A percentile compares a stretch with the other conserved stretches of the same genome.
These are phyloP conservation scores for Pungitius pungitius DNA, from an alignment of 2,113 vertebrate genomes.

Conservation along the genomic window DNA sequence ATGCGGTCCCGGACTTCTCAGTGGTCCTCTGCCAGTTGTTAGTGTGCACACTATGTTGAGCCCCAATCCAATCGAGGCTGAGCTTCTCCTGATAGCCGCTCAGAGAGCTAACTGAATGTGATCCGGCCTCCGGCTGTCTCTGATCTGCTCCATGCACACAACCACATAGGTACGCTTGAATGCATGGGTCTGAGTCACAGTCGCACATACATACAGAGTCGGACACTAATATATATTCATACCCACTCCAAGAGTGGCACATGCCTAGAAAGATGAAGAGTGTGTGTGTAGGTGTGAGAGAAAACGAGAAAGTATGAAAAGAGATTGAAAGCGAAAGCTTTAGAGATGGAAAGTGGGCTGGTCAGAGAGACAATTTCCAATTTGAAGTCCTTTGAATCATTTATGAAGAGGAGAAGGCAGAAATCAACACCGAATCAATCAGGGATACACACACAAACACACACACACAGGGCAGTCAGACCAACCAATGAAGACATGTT, in stretches of 20 bases:
- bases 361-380: constrained; percentile 44
- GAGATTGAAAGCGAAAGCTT: background rate
- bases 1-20: background rate
- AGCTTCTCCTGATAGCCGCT: constrained; percentile 54
- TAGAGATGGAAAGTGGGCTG: constrained; percentile 19
- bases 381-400: constrained; percentile 57
- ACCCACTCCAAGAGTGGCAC: constrained; percentile 17
- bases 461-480: constrained; percentile 9
- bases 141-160: constrained; percentile 15
- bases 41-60: constrained; percentile 37
- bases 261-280: constrained; percentile 16
- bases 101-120: constrained; percentile 55
- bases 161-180: constrained; percentile 16
- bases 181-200: constrained; percentile 7
- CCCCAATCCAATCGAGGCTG: constrained; percentile 52
- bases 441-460: background rate
- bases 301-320: background rate
- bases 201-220: constrained; percentile 9
- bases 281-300: constrained; percentile 9
- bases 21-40: constrained; percentile 6
- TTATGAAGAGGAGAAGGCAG: constrained; percentile 60
- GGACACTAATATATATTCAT: constrained; percentile 11
- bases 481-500: background rate
- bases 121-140: constrained; percentile 47
- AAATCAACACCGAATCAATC: constrained; percentile 54